These are phyloP conservation scores for Bombyx mandarina DNA, from an alignment of 1,140 invertebrate genomes.

Conservation along the genomic window DNA sequence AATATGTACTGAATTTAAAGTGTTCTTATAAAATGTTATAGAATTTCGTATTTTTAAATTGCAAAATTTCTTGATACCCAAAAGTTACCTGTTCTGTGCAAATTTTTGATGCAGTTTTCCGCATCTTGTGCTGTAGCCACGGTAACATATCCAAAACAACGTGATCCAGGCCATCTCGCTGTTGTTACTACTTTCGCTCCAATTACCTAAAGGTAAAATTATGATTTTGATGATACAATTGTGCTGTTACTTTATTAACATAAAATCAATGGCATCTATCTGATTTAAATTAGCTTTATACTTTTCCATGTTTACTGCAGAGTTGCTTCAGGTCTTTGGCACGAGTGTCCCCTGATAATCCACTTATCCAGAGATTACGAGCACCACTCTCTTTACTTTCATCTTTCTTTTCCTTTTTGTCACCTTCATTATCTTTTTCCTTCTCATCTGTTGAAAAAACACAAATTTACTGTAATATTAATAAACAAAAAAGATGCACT, in stretches of 20 bases:
- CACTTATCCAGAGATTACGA: conserved; percentile 93
- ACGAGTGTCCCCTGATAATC: conserved; percentile 87
- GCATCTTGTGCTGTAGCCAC: conserved; percentile 92
- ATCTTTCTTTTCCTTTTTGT: conserved; percentile 60
- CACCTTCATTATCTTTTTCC: conserved; percentile 46
- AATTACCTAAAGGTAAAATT: conserved; percentile 74
- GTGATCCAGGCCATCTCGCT: conserved; percentile 88
- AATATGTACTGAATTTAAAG: neutral
- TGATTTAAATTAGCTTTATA: conserved; percentile 14
- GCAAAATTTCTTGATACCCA: neutral
- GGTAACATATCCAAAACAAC: conserved; percentile 95
- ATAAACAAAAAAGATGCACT: neutral
- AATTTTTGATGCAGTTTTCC: conserved; percentile 88
- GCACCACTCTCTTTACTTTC: conserved; percentile 57
- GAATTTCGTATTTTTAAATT: neutral
- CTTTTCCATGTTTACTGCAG: conserved; percentile 93
- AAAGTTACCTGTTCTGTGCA: conserved; percentile 82
- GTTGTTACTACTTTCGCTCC: conserved; percentile 97
- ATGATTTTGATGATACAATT: neutral
- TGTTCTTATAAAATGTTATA: neutral
- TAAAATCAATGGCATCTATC: neutral
- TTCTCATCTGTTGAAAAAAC: conserved; percentile 42
- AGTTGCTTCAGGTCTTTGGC: conserved; percentile 93
- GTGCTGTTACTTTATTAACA: neutral
- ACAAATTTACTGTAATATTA: conserved; percentile 2